Evolutionary conservation across 2,888 invertebrate genomes (phyloP).

Genomic region (Bedellia somnulentella): DNA sequence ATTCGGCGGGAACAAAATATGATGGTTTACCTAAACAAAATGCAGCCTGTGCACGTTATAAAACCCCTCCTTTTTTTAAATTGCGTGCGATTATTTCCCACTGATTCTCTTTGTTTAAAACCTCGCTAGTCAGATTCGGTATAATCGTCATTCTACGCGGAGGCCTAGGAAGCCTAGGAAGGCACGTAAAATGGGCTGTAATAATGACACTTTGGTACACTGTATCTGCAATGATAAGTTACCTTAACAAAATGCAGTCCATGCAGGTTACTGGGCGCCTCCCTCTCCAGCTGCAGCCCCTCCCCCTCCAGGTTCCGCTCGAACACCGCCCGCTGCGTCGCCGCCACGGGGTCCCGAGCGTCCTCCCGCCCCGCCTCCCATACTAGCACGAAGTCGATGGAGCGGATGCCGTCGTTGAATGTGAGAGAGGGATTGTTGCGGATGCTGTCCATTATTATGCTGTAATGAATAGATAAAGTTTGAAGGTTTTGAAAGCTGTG

Average conservation of each 20-base stretch:
- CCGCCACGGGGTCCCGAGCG: conserved; percentile 23
- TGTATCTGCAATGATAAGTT: too few relatives aligned
- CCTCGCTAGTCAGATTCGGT: too few relatives aligned
- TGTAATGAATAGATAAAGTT: too few relatives aligned
- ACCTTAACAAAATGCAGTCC: conserved; percentile 80
- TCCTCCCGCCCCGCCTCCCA: conserved; percentile 63
- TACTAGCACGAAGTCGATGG: conserved; percentile 78
- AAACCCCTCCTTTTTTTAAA: conserved; percentile 68
- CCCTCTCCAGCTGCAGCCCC: conserved; percentile 74
- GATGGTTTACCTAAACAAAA: conserved; percentile 81
- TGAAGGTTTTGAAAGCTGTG: too few relatives aligned
- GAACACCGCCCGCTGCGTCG: conserved; percentile 62
- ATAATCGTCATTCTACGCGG: too few relatives aligned
- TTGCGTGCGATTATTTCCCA: too few relatives aligned
- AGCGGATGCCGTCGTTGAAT: conserved; percentile 70
- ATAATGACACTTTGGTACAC: too few relatives aligned
- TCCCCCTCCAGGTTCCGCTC: conserved; percentile 73
- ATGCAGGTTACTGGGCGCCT: conserved; percentile 60
- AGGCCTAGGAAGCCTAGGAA: too few relatives aligned
- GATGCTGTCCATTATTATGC: conserved; percentile 41
- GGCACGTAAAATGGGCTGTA: too few relatives aligned
- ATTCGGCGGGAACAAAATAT: too few relatives aligned
- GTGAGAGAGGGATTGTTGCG: conserved; percentile 59
- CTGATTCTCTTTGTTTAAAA: too few relatives aligned
- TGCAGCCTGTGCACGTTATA: conserved; percentile 66